A percentile compares a stretch with the other conserved stretches of the same genome.
These are phyloP conservation scores for Uropsilus gracilis DNA, from an alignment of 2,113 vertebrate species.

Conservation along the genomic window DNA sequence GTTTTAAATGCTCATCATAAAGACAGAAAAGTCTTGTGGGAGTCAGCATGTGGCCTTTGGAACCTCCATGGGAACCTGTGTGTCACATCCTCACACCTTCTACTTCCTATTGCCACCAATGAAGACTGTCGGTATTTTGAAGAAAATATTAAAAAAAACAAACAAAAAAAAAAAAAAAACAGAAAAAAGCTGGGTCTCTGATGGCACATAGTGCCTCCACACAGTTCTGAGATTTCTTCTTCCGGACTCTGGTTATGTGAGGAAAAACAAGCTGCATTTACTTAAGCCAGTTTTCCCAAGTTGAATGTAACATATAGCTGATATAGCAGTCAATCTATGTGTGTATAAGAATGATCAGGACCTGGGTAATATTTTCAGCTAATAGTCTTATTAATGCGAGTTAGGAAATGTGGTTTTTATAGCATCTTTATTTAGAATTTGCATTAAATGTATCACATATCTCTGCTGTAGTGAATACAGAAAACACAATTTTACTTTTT, in stretches of 20 bases:
- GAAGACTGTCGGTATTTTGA: too few species aligned
- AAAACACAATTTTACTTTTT: not conserved
- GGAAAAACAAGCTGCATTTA: not conserved
- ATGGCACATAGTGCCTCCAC: not conserved
- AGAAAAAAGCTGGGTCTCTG: not conserved
- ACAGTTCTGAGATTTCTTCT: not conserved
- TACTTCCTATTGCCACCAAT: too few species aligned
- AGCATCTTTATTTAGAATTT: not conserved
- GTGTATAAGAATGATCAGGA: not conserved
- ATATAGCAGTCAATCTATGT: not conserved
- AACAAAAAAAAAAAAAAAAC: not conserved
- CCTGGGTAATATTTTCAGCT: not conserved
- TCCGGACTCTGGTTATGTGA: not conserved
- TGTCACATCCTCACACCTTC: too few species aligned
- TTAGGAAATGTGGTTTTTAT: not conserved
- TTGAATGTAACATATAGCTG: not conserved
- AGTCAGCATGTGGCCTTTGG: too few species aligned
- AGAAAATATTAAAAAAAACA: not conserved
- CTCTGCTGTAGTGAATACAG: not conserved
- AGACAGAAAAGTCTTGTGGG: too few species aligned
- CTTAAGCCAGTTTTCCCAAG: not conserved
- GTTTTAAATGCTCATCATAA: not conserved
- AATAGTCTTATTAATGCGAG: not conserved
- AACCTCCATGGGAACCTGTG: too few species aligned
- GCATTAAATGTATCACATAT: constrained; percentile 9